Percentiles rank a stretch among this genome's conserved stretches.
phyloP scores from a whole-genome alignment of 2,797 vertebrate genomes.

The Enteromius unitaeniatus region DNA sequence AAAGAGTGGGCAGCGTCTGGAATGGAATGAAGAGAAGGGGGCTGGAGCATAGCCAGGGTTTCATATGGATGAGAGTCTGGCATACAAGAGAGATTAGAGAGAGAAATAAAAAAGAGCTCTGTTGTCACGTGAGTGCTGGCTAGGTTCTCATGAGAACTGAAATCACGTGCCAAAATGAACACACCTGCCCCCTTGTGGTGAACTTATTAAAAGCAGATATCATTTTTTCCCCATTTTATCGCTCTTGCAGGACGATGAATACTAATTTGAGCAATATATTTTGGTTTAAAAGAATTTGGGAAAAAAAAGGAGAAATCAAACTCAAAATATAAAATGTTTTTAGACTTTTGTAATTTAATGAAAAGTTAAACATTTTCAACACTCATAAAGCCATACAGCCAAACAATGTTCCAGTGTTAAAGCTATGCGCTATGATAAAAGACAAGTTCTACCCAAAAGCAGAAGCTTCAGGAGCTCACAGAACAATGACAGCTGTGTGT shows the following conservation, averaged over 20 bases:
- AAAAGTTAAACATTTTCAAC: neutral
- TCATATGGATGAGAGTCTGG: slow-evolving; percentile 22
- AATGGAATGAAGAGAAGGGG: slow-evolving; percentile 41
- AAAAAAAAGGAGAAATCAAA: neutral
- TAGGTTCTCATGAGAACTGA: slow-evolving; percentile 38
- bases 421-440: neutral
- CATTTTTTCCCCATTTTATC: neutral
- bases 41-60: slow-evolving; percentile 31
- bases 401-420: neutral
- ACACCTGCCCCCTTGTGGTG: slow-evolving; percentile 24
- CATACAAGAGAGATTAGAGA: slow-evolving; percentile 39
- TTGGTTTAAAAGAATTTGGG: neutral
- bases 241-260: neutral
- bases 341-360: neutral
- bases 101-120: slow-evolving; percentile 31
- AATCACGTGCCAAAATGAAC: slow-evolving; percentile 12
- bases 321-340: neutral
- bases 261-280: neutral
- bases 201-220: neutral
- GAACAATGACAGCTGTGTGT: slow-evolving; percentile 13
- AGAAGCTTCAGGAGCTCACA: slow-evolving; percentile 17
- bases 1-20: slow-evolving; percentile 38
- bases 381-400: neutral
- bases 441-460: neutral
- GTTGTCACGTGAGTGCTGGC: slow-evolving; percentile 26